Base-by-base conservation (phyloP, 1,140 invertebrate genomes). In the Maconellicoccus hirsutus region DNA sequence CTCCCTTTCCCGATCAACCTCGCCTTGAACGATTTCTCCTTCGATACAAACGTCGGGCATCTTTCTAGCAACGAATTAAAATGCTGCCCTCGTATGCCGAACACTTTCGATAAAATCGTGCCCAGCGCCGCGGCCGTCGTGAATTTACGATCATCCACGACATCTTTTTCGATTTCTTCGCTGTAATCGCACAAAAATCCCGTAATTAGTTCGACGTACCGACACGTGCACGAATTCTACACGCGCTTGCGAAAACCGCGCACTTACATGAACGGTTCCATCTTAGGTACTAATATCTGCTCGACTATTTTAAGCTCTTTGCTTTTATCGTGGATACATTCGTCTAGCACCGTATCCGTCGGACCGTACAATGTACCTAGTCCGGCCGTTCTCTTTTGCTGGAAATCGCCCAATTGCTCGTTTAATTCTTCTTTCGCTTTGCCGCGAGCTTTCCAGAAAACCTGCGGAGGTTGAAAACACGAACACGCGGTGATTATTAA, bases 301-400 rank as follows among this genome's bases (percentile, higher is more conserved):
- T 93, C 86, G 73, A 91, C 82, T 74, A 90, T 86, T 80, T 87
- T 85, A 59, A 85, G 80, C 81, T 96, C 91, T 79, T 87, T 88
- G 52, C 82, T 78, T 81, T 91, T 92, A 77, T 96, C 93, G 70
- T 87, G 84, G 75, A 87, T 87, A 72, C 90, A 89, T 77, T 91
- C 88, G 73, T 88, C 84, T 2, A 98, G 81, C 72, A 90, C 85
- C 59, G 84, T 81, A 79, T 94, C 92, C n/a, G 86, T 84, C 1
- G 93, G 91, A 16, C 93, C 94, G 82, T 93, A 97, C 70, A 97
- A 86, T 39, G 87, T 90, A 12, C 89, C 92, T 69, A 96, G 81
- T n/a, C 94, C 95, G 27, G 93, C 88, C 29, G 88, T 92, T 74
- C 92, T 81, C 80, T 96, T 96, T 70, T 87, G 86, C 77, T 94